Evolutionary conservation across 2,888 invertebrate species (phyloP), one percentile per base, ranked within the genome.

Genomic region (Alloscopus bannaensis): DNA sequence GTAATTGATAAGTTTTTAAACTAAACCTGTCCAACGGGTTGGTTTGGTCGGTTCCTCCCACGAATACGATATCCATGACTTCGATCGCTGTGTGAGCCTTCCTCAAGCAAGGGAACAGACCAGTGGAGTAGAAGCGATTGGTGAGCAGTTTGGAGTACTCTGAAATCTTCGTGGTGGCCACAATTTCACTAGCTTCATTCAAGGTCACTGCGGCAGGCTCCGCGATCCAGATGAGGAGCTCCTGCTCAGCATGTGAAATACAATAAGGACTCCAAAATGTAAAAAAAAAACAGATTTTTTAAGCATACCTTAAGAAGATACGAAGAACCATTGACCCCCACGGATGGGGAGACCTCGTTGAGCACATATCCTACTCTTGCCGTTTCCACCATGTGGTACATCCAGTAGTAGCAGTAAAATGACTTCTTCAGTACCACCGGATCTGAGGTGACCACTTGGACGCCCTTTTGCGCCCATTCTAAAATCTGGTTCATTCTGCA

Each of bases 331-430:
- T 69, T 29, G 1, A 4, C 13, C 26, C 68, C 68, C 8, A 20
- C 45, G n/a, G n/a, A 45, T 6, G 72, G 62, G 8, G 28, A 3
- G 0, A 72, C 62, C 18, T 70, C 70, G 2, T 70, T 8, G 2
- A 24, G 26, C 2, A 62, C 47, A 36, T 55, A 72, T 1, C 65
- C 73, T 1, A 18, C 22, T 13, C 62, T 16, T 8, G 24, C 47
- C 3, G 20, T 28, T 22, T 64, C 57, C 0, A 13, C 11, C 22
- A 73, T 50, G 18, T 13, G n/a, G 20, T 79, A 79, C 59, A 71
- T 71, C 81, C 81, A 82, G 42, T 82, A 79, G 28, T 71, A 82
- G 24, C 81, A 82, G 36, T 71, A 78, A n/a, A 62, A 31, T 0
- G 78, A 78, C 3, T n/a, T 2, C 28, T 40, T 55, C 1, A 81